Percentiles rank a stretch among this genome's conserved stretches.
Evolutionary conservation across 2,888 invertebrate genomes (phyloP).

Genomic region (Drosophila putrida): DNA sequence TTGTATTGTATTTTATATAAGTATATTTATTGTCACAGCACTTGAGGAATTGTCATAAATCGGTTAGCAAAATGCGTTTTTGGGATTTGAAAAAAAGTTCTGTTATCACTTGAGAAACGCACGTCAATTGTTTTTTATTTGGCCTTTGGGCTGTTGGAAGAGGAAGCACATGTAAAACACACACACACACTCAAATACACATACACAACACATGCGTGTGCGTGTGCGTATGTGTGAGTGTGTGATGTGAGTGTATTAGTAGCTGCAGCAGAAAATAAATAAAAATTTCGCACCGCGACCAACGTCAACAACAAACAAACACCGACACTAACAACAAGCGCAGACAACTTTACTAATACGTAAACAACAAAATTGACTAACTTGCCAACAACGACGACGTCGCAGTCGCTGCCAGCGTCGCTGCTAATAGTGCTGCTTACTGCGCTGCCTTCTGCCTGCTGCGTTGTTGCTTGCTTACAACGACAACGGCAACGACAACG

Average conservation of each 20-base stretch:
- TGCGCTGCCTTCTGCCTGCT: conserved; percentile 15
- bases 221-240: conserved; percentile 19
- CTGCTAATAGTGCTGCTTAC: conserved; percentile 36
- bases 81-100: conserved; percentile 38
- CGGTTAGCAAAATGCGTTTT: conserved; percentile 37
- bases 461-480: conserved; percentile 53
- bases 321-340: conserved; percentile 71
- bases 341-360: conserved; percentile 73
- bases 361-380: conserved; percentile 68
- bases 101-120: conserved; percentile 73
- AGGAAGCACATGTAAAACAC: conserved; percentile 62
- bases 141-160: conserved; percentile 50
- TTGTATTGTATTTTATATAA: not conserved
- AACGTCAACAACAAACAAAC: conserved; percentile 81
- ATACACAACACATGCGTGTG: conserved; percentile 9
- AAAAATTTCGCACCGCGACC: conserved; percentile 81
- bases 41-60: conserved; percentile 33
- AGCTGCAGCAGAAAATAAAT: conserved; percentile 71
- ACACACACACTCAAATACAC: conserved; percentile 29
- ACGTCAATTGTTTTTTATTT: conserved; percentile 56
- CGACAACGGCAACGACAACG: conserved; percentile 23
- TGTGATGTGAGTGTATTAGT: conserved; percentile 37
- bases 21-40: conserved; percentile 28
- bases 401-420: conserved; percentile 39
- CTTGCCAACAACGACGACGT: conserved; percentile 40